Conservation (phyloP, 2,888 invertebrate species). For the Mythimna ferrago region DNA sequence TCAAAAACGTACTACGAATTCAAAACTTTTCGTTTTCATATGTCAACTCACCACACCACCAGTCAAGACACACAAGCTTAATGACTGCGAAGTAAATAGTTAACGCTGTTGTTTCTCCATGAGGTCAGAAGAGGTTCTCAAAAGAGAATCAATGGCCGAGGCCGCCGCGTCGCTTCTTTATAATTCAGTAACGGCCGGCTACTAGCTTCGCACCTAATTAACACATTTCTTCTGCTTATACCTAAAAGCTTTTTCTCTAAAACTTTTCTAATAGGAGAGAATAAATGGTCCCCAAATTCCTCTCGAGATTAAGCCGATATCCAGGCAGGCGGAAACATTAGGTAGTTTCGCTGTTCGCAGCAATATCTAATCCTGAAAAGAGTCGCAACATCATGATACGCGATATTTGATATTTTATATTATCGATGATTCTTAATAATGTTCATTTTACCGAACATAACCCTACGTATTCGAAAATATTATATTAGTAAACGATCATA, state of each 20-base stretch:
- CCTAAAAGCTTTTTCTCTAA: constrained; percentile 10
- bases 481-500: constrained; percentile 7
- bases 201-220: constrained; percentile 47
- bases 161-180: constrained; percentile 24
- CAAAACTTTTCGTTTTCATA: background rate
- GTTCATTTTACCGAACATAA: constrained; percentile 15
- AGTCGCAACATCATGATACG: background rate
- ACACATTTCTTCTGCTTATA: constrained; percentile 28
- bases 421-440: background rate
- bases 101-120: constrained; percentile 27
- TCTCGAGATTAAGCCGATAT: background rate
- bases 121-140: constrained; percentile 21
- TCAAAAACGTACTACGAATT: no score
- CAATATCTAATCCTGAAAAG: background rate
- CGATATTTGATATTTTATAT: constrained; percentile 2
- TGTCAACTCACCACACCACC: background rate
- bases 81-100: constrained; percentile 31
- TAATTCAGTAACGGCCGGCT: constrained; percentile 48
- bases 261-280: background rate
- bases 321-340: background rate
- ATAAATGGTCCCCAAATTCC: background rate
- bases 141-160: constrained; percentile 39
- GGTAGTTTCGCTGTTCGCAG: background rate
- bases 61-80: constrained; percentile 8
- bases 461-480: constrained; percentile 16